These are phyloP conservation scores for Cerastoderma edule DNA, from an alignment of 2,888 invertebrate genomes.

Conservation along the genomic window DNA sequence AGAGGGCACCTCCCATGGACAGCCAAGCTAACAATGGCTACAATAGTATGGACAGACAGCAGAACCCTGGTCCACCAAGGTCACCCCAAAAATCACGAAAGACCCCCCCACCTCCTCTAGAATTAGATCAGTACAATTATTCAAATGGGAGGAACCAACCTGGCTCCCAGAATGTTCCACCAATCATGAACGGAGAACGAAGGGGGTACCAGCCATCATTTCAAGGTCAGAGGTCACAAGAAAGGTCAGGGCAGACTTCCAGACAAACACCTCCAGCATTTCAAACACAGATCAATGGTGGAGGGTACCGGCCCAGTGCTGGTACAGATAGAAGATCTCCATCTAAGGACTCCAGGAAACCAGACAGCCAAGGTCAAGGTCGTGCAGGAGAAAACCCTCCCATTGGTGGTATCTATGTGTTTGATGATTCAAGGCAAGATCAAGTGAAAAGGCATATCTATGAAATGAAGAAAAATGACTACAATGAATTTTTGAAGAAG, in stretches of 20 bases:
- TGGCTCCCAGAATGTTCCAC: background rate
- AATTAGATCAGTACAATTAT: background rate
- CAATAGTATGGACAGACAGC: slow-evolving; percentile 4
- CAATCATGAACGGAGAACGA: background rate
- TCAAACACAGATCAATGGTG: slow-evolving; percentile 1
- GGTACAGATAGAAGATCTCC: background rate
- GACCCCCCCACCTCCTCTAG: background rate
- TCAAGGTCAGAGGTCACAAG: background rate
- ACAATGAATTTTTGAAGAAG: slow-evolving; percentile 1
- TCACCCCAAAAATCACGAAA: slow-evolving; percentile 14
- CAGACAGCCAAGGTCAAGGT: background rate
- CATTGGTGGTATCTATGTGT: slow-evolving; percentile 16
- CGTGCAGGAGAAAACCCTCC: slow-evolving; percentile 3
- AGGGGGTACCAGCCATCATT: slow-evolving; percentile 16
- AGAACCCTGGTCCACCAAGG: background rate
- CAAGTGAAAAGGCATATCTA: background rate
- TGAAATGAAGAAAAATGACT: slow-evolving; percentile 12
- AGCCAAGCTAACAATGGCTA: slow-evolving; percentile 1
- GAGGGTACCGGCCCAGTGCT: background rate
- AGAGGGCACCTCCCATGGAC: too few relatives aligned
- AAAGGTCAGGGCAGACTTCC: slow-evolving; percentile 7
- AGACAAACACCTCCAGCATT: slow-evolving; percentile 14
- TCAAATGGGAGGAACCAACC: background rate
- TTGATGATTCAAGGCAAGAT: slow-evolving; percentile 20
- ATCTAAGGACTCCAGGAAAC: slow-evolving; percentile 6